These are phyloP conservation scores for Spondyliosoma cantharus DNA, from an alignment of 2,797 vertebrate genomes.

Conservation along the genomic window DNA sequence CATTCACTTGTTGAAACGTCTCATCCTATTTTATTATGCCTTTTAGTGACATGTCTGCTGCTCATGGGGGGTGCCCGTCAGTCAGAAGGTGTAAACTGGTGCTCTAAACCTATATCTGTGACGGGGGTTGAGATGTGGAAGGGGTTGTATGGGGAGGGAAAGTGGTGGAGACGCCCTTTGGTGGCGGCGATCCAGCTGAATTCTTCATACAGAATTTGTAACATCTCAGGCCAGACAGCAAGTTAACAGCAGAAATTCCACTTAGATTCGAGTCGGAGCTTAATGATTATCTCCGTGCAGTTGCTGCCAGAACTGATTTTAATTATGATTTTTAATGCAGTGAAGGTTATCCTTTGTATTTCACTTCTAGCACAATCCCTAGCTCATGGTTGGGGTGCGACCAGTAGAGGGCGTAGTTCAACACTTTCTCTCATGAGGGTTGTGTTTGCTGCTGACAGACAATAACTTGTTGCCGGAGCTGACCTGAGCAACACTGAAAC, in stretches of 20 bases:
- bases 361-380: conserved; percentile 13
- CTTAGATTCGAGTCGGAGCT: conserved; percentile 31
- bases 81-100: conserved; percentile 41
- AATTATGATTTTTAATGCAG: conserved; percentile 26
- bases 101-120: conserved; percentile 44
- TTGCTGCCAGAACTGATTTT: conserved; percentile 34
- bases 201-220: conserved; percentile 19
- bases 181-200: conserved; percentile 18
- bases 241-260: conserved; percentile 36
- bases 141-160: neutral
- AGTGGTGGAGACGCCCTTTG: conserved; percentile 19
- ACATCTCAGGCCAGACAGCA: conserved; percentile 25
- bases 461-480: conserved; percentile 1
- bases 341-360: conserved; percentile 36
- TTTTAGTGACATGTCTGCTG: conserved; percentile 53
- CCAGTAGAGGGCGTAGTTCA: conserved; percentile 12
- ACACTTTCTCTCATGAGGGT: conserved; percentile 21
- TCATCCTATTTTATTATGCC: conserved; percentile 47
- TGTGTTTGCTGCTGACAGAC: conserved; percentile 26
- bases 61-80: conserved; percentile 21
- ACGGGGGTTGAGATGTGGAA: conserved; percentile 1
- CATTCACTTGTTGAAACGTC: conserved; percentile 32
- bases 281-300: conserved; percentile 38
- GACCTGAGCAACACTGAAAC: conserved; percentile 33
- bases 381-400: conserved; percentile 1